Evolutionary conservation across 2,888 invertebrate genomes (phyloP), one percentile per base, ranked within the genome.

Genomic region (Limnephilus auricula): DNA sequence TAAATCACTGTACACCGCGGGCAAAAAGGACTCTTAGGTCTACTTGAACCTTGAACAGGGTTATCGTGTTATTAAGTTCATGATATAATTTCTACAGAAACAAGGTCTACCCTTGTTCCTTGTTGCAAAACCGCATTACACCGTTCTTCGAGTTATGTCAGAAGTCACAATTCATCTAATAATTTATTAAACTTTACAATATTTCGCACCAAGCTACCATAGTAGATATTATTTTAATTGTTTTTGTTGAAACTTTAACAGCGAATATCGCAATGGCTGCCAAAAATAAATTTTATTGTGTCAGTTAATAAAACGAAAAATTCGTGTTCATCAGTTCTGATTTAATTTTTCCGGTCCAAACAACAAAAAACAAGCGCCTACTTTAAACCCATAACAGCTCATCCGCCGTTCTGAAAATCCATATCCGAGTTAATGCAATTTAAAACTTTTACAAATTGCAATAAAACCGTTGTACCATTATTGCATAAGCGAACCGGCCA

Each of bases 371-470:
- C 82, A 15, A 34, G 32, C 34, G 25, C 18, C 18, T 34, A 15
- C 34, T 34, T 82, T 25, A 82, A 34, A 34, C 34, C 34, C 32
- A 15, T 34, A 32, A 65, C 65, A 65, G 65, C 65, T 2, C 65
- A 65, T 34, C 25, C 82, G 82, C 34, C 34, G 82, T 82, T 34
- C 34, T 82, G 82, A 18, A 32, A 34, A 82, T 82, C 82, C 82
- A 65, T 34, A 78, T 25, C 34, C 30, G n/a, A 18, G 78, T 2
- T 88, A 34, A 88, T 88, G 25, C 88, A 78, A 88, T 88, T 86
- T 88, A 88, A 88, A 65, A 78, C 65, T 32, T 88, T 34, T 88
- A 78, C 88, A 78, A 88, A 79, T 85, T 40, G 85, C 85, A 85
- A 85, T 85, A 40, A 40, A 82, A 40, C 34, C 40, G 85, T 82